These are phyloP conservation scores for Escarpia spicata DNA, from an alignment of 2,888 invertebrate genomes.

Conservation along the genomic window DNA sequence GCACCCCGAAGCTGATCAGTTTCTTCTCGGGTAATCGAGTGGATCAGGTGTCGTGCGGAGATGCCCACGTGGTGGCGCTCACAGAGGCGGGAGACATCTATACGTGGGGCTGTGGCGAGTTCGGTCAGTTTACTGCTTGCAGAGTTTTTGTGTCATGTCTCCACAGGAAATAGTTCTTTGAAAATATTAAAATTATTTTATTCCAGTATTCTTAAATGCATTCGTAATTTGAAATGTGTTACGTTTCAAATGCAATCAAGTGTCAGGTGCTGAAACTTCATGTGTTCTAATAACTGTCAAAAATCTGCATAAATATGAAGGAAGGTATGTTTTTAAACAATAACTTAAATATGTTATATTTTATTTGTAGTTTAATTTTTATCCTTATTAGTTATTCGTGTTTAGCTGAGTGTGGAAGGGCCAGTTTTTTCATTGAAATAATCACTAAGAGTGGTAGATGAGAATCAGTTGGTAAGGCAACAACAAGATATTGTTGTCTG, in stretches of 20 bases:
- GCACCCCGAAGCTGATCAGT: constrained; percentile 50
- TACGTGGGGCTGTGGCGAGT: constrained; percentile 65
- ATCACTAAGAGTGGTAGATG: background rate
- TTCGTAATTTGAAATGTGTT: background rate
- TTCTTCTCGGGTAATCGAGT: constrained; percentile 51
- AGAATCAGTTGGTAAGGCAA: background rate
- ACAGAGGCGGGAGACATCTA: constrained; percentile 58
- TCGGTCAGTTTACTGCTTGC: constrained; percentile 50
- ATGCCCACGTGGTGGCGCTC: constrained; percentile 60
- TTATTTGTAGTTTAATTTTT: background rate
- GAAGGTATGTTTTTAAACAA: too few species aligned
- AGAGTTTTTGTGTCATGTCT: background rate
- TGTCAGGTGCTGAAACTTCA: too few species aligned
- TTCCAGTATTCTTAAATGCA: background rate
- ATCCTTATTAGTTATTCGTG: background rate
- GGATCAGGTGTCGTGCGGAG: constrained; percentile 59
- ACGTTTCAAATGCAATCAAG: too few species aligned
- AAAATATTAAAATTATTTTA: background rate
- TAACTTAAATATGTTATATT: background rate
- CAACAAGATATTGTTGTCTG: background rate
- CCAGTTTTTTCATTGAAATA: background rate
- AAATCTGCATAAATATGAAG: too few species aligned
- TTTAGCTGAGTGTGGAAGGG: background rate
- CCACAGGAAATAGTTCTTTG: background rate
- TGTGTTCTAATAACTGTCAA: too few species aligned